A percentile compares a stretch with the other conserved stretches of the same genome.
These are phyloP conservation scores for Thymelicus acteon DNA, from an alignment of 2,888 invertebrate species.

Conservation along the genomic window DNA sequence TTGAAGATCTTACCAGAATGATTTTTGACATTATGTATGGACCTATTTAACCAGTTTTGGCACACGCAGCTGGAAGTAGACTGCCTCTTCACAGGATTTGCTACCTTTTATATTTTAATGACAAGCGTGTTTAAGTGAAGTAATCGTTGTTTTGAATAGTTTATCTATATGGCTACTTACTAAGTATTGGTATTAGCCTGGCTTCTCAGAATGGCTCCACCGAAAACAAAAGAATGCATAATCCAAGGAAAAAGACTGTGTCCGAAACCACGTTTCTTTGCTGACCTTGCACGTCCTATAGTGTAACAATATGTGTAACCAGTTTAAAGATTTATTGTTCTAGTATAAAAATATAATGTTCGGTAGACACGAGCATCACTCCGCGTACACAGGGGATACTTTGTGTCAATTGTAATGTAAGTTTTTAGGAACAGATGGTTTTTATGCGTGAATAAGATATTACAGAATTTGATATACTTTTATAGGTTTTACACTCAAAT, in stretches of 20 bases:
- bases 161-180: neutral
- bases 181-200: conserved; percentile 57
- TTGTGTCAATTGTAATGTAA: too few relatives aligned
- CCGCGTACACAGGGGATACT: too few relatives aligned
- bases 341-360: neutral
- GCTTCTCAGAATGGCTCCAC: conserved; percentile 62
- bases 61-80: neutral
- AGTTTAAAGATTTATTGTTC: neutral
- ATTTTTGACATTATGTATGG: conserved; percentile 20
- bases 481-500: too few relatives aligned
- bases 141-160: conserved; percentile 62
- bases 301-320: conserved; percentile 3
- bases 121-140: conserved; percentile 58
- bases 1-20: conserved; percentile 41
- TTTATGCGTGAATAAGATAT: too few relatives aligned
- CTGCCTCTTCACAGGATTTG: conserved; percentile 42
- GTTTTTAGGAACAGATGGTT: too few relatives aligned
- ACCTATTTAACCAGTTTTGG: neutral
- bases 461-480: too few relatives aligned
- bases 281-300: conserved; percentile 22
- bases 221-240: conserved; percentile 78
- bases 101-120: conserved; percentile 71
- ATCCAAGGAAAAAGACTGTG: conserved; percentile 48
- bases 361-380: neutral
- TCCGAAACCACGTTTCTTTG: conserved; percentile 21